Evolutionary conservation across 2,113 vertebrate genomes (phyloP).

Genomic region (Coptodon rendalli): DNA sequence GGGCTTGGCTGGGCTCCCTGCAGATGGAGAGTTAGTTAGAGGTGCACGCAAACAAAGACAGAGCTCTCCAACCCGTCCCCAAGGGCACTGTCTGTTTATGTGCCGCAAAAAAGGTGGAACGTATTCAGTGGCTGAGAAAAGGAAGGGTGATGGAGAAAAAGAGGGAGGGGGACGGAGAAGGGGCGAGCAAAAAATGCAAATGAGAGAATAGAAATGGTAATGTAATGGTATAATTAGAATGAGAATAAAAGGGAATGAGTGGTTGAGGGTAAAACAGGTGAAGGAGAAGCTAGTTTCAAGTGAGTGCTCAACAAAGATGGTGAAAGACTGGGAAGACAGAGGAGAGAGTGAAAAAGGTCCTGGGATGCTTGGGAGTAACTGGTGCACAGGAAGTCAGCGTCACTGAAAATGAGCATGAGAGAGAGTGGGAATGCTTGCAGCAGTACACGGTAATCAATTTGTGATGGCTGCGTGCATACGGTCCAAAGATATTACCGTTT

Average conservation of each 20-base stretch:
- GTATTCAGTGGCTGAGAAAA: constrained; percentile 35
- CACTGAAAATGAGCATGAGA: constrained; percentile 4
- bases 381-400: constrained; percentile 32
- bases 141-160: constrained; percentile 7
- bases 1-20: constrained; percentile 59
- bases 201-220: constrained; percentile 66
- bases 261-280: constrained; percentile 54
- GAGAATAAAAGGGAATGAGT: constrained; percentile 48
- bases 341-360: neutral
- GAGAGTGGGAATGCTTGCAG: constrained; percentile 23
- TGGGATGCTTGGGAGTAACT: constrained; percentile 47
- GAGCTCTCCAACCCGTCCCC: constrained; percentile 57
- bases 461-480: constrained; percentile 51
- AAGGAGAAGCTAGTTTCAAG: constrained; percentile 40
- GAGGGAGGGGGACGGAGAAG: neutral
- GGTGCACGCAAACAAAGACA: constrained; percentile 66
- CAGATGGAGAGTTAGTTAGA: constrained; percentile 71
- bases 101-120: constrained; percentile 51
- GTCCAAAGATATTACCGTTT: constrained; percentile 54
- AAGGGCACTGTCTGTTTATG: constrained; percentile 64
- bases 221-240: constrained; percentile 70
- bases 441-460: constrained; percentile 58
- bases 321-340: neutral
- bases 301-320: constrained; percentile 9
- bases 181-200: constrained; percentile 48